Base-by-base conservation (phyloP, 2,888 invertebrate genomes). In the Caenorhabditis doughertyi region DNA sequence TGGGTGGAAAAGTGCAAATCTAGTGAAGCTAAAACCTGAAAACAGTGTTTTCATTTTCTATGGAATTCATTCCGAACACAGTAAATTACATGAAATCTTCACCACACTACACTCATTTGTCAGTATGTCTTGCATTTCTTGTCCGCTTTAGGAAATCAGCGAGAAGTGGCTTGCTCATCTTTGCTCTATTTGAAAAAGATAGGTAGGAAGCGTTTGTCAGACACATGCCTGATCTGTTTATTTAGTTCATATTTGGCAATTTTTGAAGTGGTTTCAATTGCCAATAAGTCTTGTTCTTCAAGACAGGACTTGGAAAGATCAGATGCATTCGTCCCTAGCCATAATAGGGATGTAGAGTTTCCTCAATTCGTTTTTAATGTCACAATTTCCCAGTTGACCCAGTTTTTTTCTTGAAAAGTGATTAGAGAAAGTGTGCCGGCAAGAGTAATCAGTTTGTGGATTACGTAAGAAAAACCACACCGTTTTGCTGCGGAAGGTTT, bases 221-320 rank as follows among this genome's bases (percentile, higher is more conserved):
- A 79, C 64, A 79, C 79, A 79, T 79, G 58, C 42, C 65, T 79
- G 71, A 72, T 71, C 71, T 71, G 53, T 79, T 79, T 79, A 58
- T 72, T 64, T 42, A 56, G 77, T 62, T 51, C 77, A 68, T 68
- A 60, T 77, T 77, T 68, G 77, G 72, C 71, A 72, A 67, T 72
- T 51, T 58, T 21, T 79, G 65, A 58, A 67, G 79, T 64, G 65
- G 44, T 51, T 35, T 32, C 58, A 51, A 51, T 65, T 65, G 65
- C 60, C 60, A 58, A 56, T 42, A 65, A 32, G n/a, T 60, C 58
- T 58, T 58, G 49, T 56, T 65, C 58, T 64, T 18, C 16, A n/a
- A 27, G 55, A 64, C 55, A 62, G 29, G 49, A 62, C 51, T 39
- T 35, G 8, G 9, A n/a, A 8, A 13, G 16, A 39, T 21, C n/a